These are phyloP conservation scores for Chrysomela aeneicollis DNA, from an alignment of 2,888 invertebrate genomes.

Conservation along the genomic window DNA sequence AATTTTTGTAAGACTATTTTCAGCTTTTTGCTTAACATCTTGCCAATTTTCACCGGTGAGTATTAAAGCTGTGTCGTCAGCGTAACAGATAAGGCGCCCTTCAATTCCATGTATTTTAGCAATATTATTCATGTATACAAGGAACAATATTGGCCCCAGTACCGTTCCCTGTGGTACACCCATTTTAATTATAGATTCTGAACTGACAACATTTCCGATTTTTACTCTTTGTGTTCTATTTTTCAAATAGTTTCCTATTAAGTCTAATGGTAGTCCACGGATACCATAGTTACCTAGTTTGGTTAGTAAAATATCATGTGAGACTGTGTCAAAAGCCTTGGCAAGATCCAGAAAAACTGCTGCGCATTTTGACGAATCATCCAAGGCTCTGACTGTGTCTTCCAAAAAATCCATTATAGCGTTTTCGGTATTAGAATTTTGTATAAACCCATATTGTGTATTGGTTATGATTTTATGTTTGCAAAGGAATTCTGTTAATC, in stretches of 20 bases:
- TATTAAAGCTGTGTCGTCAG: neutral
- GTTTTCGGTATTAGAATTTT: slow-evolving; percentile 21
- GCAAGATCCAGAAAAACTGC: too few relatives aligned
- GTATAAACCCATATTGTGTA: slow-evolving; percentile 20
- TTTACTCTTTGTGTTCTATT: neutral
- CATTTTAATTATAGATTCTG: neutral
- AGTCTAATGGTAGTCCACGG: too few relatives aligned
- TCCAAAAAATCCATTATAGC: slow-evolving; percentile 17
- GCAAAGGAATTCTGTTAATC: slow-evolving; percentile 10
- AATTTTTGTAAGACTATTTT: neutral
- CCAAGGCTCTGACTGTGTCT: slow-evolving; percentile 1
- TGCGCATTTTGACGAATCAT: too few relatives aligned
- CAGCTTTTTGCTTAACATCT: neutral
- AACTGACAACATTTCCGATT: neutral
- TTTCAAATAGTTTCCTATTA: neutral
- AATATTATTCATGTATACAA: neutral
- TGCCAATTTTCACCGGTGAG: neutral
- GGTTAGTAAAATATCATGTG: neutral
- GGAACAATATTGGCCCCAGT: neutral
- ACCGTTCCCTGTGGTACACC: slow-evolving; percentile 4
- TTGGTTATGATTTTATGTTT: slow-evolving; percentile 15
- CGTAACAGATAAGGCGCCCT: neutral
- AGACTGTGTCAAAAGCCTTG: neutral
- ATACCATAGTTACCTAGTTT: neutral
- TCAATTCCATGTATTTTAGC: neutral